Conservation (phyloP, 2,113 vertebrate genomes). For the Pachyramphus minor region DNA sequence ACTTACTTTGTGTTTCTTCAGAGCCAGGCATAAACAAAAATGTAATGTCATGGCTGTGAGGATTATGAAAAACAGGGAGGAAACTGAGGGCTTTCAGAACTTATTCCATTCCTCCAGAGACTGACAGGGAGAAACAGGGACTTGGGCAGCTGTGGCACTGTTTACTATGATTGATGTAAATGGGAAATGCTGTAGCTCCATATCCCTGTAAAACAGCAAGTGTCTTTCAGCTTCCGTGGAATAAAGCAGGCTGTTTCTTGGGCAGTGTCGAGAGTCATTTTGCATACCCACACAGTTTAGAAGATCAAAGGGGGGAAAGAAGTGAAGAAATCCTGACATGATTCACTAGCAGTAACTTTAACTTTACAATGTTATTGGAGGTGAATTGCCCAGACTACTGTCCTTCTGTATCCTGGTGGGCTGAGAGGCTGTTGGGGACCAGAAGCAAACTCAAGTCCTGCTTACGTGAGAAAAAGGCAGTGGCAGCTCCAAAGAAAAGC, state of each 20-base stretch:
- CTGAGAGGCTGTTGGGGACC: background rate
- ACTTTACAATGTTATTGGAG: background rate
- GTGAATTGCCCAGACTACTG: background rate
- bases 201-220: background rate
- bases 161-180: background rate
- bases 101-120: background rate
- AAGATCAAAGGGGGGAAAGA: background rate
- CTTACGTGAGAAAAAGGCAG: background rate
- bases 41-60: background rate
- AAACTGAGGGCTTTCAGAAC: background rate
- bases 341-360: background rate
- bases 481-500: background rate
- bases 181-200: background rate
- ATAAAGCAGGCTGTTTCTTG: background rate
- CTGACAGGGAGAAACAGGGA: background rate
- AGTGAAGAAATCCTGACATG: background rate
- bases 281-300: background rate
- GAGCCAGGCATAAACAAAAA: background rate
- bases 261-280: background rate
- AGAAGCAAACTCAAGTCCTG: background rate
- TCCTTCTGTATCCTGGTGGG: background rate
- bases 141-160: background rate
- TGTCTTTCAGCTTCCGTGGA: background rate
- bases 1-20: background rate
- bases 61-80: background rate